Evolutionary conservation across 2,888 invertebrate genomes (phyloP).

Genomic region (Xestobium rufovillosum): DNA sequence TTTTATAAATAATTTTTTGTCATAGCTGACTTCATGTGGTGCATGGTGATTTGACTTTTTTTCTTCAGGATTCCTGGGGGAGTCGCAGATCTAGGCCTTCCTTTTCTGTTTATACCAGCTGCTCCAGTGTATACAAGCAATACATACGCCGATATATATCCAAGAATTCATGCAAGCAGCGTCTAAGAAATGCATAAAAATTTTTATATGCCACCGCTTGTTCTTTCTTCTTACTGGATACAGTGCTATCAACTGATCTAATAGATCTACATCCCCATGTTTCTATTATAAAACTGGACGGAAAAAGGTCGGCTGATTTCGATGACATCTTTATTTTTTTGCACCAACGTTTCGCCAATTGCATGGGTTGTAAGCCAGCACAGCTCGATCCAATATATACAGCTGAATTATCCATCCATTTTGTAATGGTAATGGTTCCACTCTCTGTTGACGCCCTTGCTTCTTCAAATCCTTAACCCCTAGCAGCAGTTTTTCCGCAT

Average conservation of each 20-base stretch:
- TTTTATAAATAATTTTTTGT: too few species aligned
- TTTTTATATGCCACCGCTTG: conserved; percentile 9
- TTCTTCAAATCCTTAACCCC: conserved; percentile 8
- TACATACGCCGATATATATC: conserved; percentile 5
- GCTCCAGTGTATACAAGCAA: neutral
- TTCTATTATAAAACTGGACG: too few species aligned
- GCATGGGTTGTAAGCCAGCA: conserved; percentile 9
- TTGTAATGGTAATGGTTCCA: conserved; percentile 6
- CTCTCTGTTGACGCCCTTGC: conserved; percentile 3
- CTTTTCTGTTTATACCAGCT: neutral
- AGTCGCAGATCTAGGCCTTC: conserved; percentile 1
- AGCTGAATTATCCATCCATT: conserved; percentile 7
- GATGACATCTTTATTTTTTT: conserved; percentile 4
- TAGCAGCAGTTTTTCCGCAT: conserved; percentile 6
- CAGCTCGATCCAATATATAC: conserved; percentile 7
- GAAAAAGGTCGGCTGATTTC: conserved; percentile 8
- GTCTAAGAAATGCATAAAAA: too few species aligned
- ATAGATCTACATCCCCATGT: too few species aligned
- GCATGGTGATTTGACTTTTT: neutral
- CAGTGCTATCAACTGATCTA: too few species aligned
- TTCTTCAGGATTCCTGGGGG: conserved; percentile 1
- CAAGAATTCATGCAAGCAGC: conserved; percentile 7
- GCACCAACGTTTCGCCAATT: conserved; percentile 2
- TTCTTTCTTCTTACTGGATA: conserved; percentile 8
- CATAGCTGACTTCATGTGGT: conserved; percentile 2